Base-by-base conservation (phyloP, 2,797 vertebrate species). In the Aplochiton taeniatus region DNA sequence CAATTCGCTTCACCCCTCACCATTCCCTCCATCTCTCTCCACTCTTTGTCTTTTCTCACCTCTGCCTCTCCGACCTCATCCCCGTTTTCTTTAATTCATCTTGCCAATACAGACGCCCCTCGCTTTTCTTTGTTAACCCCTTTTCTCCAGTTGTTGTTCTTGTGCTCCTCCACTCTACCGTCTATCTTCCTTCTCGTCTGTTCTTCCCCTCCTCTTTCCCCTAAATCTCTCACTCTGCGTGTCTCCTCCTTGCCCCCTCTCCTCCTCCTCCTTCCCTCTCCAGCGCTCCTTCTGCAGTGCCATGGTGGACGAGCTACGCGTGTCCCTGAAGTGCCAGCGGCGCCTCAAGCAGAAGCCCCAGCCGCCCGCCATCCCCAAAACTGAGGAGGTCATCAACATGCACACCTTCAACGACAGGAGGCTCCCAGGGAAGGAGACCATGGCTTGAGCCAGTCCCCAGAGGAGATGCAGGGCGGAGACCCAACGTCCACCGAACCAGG, bases 331-430 rank as follows among this genome's bases (percentile, higher is more conserved):
- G 85, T 98, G 96, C 88, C 95, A 98, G 72, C 95, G 95, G 42
- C 93, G 95, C 58, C 92, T 97, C 89, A 98, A 96, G 89, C 96
- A 97, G 83, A 98, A 97, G 90, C 94, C 95, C 76, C 95, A 95
- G 87, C 94, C 95, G 68, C 95, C 96, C 0, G 94, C 94, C 81
- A 97, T 98, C 80, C 95, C 96, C 74, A 98, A 98, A 90, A 97
- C 96, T 63, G 96, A 98, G 90, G 96, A 98, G 90, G 95, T 98
- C 79, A 97, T 98, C 88, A 98, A 96, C 95, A 97, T 98, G 95
- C 96, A 98, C 90, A 98, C 96, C 0, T 98, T 98, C 91, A 98
- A 98, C 61, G 95, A 98, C 93, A 94, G 96, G 92, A 94, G 96
- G 89, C 93, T 98, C 90, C 96, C 96, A 67, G 96, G 96, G 83